Evolutionary conservation across 2,888 invertebrate genomes (phyloP), one percentile per base, ranked within the genome.

Genomic region (Meghimatium bilineatum): DNA sequence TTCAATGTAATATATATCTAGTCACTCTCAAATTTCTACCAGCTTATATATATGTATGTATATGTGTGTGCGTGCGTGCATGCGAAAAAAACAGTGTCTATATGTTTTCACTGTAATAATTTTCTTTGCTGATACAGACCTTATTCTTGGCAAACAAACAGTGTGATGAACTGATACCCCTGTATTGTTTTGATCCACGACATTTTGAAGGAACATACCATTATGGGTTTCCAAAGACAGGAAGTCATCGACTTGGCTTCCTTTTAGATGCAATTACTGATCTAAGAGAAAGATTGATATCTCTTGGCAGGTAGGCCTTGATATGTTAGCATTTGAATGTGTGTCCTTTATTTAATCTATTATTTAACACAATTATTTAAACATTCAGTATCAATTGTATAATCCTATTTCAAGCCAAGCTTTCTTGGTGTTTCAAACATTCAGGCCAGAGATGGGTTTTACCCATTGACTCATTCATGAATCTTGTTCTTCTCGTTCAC

Each of bases 161-260:
- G 86, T 88, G 89, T 14, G 89, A 88, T 63, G 85, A 84, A 60
- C 84, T 92, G 10, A 71, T 92, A 67, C 91, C 91, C n/a, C 72
- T 92, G 0, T 92, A 92, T 80, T 92, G 91, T 83, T 92, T 92
- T 87, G 91, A 92, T 82, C 90, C 91, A 29, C 82, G 90, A 5
- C 90, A 91, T 82, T 90, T 87, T 80, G 86, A 85, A 63, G 89
- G 88, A 56, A 91, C 92, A 10, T 90, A 89, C 79, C 89, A 90
- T 71, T 90, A 89, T 85, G 86, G 86, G 66, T 87, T 92, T 74
- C 89, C 90, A 29, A 92, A 91, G 82, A 90, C 90, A 56, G 92
- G 91, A 10, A 85, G 89, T 23, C 90, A 91, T 80, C 84, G 90
- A 71, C 83, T 89, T 2, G 89, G 89, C 80, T 91, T 92, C 76